These are phyloP conservation scores for Rostratula benghalensis DNA, from an alignment of 2,113 vertebrate genomes.

Conservation along the genomic window DNA sequence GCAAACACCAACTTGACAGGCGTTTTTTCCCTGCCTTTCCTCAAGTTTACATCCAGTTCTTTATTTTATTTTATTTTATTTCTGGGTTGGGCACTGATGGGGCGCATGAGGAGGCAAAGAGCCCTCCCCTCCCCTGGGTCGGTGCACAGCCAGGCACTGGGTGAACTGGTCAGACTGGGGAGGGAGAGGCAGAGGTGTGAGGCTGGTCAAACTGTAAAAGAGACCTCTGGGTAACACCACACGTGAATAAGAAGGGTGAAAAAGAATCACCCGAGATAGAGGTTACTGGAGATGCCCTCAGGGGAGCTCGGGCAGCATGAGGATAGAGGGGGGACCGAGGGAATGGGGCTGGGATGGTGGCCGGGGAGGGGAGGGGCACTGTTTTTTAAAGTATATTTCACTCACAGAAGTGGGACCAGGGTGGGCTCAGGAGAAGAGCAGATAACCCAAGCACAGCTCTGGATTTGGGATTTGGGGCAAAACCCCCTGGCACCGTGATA, in stretches of 20 bases:
- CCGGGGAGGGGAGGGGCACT: not conserved
- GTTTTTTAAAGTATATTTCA: not conserved
- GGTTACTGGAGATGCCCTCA: not conserved
- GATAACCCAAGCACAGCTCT: not conserved
- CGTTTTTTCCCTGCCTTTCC: not conserved
- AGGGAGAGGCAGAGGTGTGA: not conserved
- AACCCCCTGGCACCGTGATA: not conserved
- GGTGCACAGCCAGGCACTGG: not conserved
- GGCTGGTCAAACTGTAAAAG: too few relatives aligned
- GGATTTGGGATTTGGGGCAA: not conserved
- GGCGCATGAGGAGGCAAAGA: rapidly evolving
- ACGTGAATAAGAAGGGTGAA: not conserved
- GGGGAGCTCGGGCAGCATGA: rapidly evolving
- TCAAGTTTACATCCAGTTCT: rapidly evolving
- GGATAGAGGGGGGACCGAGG: not conserved
- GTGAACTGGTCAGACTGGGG: not conserved
- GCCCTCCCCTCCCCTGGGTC: rapidly evolving
- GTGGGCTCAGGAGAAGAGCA: not conserved
- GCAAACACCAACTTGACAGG: not conserved
- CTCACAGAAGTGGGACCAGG: not conserved
- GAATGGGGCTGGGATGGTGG: not conserved
- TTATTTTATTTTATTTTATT: not conserved
- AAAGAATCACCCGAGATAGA: not conserved
- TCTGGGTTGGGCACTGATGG: not conserved
- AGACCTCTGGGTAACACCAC: rapidly evolving